Conservation (phyloP, 2,888 invertebrate species). For the Gisinianus flammeolus region DNA sequence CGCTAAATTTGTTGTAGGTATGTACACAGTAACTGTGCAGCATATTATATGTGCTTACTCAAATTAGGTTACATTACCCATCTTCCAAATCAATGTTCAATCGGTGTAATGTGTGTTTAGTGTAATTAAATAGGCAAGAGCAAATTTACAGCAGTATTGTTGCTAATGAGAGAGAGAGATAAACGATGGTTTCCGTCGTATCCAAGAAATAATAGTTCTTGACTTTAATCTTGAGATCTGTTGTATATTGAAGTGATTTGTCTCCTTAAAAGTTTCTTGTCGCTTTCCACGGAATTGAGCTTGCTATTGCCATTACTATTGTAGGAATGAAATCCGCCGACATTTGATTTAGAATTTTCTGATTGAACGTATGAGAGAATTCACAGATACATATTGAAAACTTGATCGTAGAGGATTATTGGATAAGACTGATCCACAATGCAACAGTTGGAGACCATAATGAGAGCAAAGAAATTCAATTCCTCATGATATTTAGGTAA, state of each 20-base stretch:
- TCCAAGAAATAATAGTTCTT: neutral
- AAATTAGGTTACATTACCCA: too few relatives aligned
- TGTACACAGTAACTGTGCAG: too few relatives aligned
- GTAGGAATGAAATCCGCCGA: neutral
- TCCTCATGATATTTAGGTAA: neutral
- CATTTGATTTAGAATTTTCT: too few relatives aligned
- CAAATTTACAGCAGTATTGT: too few relatives aligned
- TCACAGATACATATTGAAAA: neutral
- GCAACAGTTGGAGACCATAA: neutral
- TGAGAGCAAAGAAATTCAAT: neutral
- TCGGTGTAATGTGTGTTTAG: too few relatives aligned
- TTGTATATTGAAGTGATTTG: neutral
- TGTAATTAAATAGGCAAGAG: too few relatives aligned
- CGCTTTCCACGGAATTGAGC: neutral
- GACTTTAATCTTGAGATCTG: neutral
- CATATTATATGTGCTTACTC: too few relatives aligned
- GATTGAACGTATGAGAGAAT: neutral
- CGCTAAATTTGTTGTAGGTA: too few relatives aligned
- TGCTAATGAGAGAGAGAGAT: neutral
- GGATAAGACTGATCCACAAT: neutral
- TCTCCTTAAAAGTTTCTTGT: neutral
- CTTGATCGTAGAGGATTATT: neutral
- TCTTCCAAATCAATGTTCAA: too few relatives aligned
- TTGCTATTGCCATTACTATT: neutral
- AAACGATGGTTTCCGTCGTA: neutral